Evolutionary conservation across 1,140 invertebrate species (phyloP), one percentile per base, ranked within the genome.

Genomic region (Meloidogyne hapla): DNA sequence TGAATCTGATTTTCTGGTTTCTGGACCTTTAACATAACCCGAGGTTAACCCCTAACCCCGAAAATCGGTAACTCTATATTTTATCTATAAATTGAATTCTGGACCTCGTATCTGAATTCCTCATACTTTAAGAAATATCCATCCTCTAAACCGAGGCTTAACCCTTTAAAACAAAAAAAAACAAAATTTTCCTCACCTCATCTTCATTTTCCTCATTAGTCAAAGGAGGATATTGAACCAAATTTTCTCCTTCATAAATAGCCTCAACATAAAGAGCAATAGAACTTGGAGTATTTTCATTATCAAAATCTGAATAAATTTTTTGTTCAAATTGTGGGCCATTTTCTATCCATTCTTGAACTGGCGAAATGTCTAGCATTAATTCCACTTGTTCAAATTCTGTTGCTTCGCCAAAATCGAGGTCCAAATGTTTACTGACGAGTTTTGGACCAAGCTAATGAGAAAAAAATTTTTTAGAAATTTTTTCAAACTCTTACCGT

Each of bases 231-330:
- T 82, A 75, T 13, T 79, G 33, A 8, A 74, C 81, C 18, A 83
- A 70, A 63, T 82, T 82, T 56, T 83, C 82, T 18, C 69, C 78
- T 18, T 83, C 82, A 63, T 80, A 69, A 13, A 84, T 64, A 21
- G 82, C 82, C 69, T 82, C 78, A 21, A 83, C 81, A 67, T 82
- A 83, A 12, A 82, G n/a, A 6, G 70, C 82, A 56, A 82, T 56
- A 40, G 61, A 38, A 23, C 69, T 13, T 18, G 61, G 45, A 25
- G 25, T 15, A 45, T 25, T 69, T 42, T 69, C 48, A 33, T 67
- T 67, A 21, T 67, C 23, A 67, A 67, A 38, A 9, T 67, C 23
- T 9, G 40, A 67, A n/a, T 9, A 67, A 33, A 67, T n/a, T 26
- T 18, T 56, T 56, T n/a, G 18, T 21, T 56, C 65, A 28, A 78